Conservation (phyloP, 2,888 invertebrate species). For the Escarpia spicata region DNA sequence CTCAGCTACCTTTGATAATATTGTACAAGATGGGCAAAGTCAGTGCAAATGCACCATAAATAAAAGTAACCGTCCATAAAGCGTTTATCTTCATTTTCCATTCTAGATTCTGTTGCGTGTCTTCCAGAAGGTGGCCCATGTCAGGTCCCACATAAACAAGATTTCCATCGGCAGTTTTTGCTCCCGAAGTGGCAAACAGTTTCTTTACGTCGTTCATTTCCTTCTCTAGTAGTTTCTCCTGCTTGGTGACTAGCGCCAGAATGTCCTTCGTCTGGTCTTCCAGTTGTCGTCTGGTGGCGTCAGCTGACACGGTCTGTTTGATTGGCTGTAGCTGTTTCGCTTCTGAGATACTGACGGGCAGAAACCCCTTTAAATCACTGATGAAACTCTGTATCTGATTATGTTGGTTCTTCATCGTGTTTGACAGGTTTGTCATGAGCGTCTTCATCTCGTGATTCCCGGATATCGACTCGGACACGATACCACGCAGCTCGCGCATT, state of each 20-base stretch:
- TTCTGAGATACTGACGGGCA: slow-evolving; percentile 22
- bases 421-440: slow-evolving; percentile 37
- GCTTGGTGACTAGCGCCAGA: slow-evolving; percentile 42
- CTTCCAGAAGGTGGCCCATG: slow-evolving; percentile 53
- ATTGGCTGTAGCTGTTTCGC: not conserved
- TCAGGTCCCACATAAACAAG: slow-evolving; percentile 61
- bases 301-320: not conserved
- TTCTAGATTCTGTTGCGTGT: slow-evolving; percentile 58
- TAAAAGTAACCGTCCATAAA: slow-evolving; percentile 55
- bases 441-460: slow-evolving; percentile 37
- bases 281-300: slow-evolving; percentile 24
- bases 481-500: slow-evolving; percentile 74
- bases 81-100: slow-evolving; percentile 60
- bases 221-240: slow-evolving; percentile 48
- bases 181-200: slow-evolving; percentile 42
- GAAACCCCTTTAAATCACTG: slow-evolving; percentile 36
- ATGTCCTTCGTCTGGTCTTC: slow-evolving; percentile 37
- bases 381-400: slow-evolving; percentile 43
- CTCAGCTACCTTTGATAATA: slow-evolving; percentile 33
- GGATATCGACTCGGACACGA: slow-evolving; percentile 67
- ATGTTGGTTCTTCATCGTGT: slow-evolving; percentile 40
- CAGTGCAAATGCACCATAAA: slow-evolving; percentile 58
- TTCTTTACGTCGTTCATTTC: slow-evolving; percentile 57
- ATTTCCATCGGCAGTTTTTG: slow-evolving; percentile 36
- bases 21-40: slow-evolving; percentile 50